These are phyloP conservation scores for Busseola fusca DNA, from an alignment of 2,888 invertebrate genomes.

Conservation along the genomic window DNA sequence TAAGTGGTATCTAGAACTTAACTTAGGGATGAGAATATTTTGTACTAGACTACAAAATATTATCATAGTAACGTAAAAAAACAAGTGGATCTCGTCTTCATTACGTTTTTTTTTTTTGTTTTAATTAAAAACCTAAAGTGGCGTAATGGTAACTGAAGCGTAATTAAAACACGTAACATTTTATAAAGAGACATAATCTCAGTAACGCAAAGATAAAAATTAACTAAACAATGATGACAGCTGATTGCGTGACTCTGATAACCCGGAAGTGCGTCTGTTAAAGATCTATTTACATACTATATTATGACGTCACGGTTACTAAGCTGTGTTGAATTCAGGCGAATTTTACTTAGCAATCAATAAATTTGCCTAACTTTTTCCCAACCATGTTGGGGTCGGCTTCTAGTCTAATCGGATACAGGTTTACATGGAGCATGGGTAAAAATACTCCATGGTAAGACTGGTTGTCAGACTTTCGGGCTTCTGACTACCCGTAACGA, in stretches of 20 bases:
- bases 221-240: slow-evolving; percentile 14
- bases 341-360: background rate
- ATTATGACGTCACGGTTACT: slow-evolving; percentile 26
- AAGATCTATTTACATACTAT: no score
- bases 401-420: background rate
- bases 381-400: background rate
- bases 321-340: slow-evolving; percentile 4
- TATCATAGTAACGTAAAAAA: background rate
- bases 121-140: background rate
- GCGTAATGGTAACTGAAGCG: background rate
- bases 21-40: background rate
- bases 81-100: background rate
- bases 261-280: slow-evolving; percentile 18
- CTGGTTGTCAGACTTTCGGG: background rate
- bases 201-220: slow-evolving; percentile 15
- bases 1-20: no score
- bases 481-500: background rate
- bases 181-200: background rate
- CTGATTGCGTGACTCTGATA: slow-evolving; percentile 36
- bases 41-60: background rate
- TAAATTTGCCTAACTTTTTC: no score
- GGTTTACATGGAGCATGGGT: background rate
- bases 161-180: background rate
- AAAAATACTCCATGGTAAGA: background rate
- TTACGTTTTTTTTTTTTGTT: background rate